A percentile compares a stretch with the other conserved stretches of the same genome.
phyloP scores from a whole-genome alignment of 2,797 vertebrate species.

The Sylvia borin region DNA sequence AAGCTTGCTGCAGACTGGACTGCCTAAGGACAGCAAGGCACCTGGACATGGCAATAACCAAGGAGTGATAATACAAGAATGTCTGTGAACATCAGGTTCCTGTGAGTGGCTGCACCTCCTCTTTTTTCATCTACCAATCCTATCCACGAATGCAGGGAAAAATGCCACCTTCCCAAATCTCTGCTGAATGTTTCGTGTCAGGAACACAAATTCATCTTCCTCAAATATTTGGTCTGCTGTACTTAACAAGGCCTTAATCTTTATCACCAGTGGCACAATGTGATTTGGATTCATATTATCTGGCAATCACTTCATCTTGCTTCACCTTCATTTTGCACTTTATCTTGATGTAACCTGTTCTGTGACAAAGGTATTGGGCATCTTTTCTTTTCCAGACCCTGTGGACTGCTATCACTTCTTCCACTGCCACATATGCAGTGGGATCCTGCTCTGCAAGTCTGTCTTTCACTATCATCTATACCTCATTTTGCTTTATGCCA shows the following conservation, averaged over 20 bases:
- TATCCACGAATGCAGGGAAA: accelerated
- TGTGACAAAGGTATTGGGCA: neutral
- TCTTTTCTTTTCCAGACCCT: neutral
- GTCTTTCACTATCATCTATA: neutral
- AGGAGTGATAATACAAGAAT: neutral
- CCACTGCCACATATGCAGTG: neutral
- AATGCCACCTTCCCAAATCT: neutral
- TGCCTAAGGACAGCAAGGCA: neutral
- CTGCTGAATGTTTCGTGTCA: accelerated
- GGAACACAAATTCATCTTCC: neutral
- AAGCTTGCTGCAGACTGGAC: neutral
- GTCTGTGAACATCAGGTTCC: neutral
- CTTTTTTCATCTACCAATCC: neutral
- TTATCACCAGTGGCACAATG: neutral
- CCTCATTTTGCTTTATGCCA: neutral
- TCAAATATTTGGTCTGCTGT: neutral
- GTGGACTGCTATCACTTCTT: neutral
- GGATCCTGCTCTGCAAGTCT: neutral
- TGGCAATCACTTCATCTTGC: neutral
- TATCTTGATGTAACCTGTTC: neutral
- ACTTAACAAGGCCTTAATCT: neutral
- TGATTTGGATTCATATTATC: neutral
- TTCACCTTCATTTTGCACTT: neutral
- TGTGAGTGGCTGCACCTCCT: neutral
- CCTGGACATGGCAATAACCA: neutral